Evolutionary conservation across 1,140 invertebrate species (phyloP), one percentile per base, ranked within the genome.

Genomic region (Pseudomyrmex flavicornis): DNA sequence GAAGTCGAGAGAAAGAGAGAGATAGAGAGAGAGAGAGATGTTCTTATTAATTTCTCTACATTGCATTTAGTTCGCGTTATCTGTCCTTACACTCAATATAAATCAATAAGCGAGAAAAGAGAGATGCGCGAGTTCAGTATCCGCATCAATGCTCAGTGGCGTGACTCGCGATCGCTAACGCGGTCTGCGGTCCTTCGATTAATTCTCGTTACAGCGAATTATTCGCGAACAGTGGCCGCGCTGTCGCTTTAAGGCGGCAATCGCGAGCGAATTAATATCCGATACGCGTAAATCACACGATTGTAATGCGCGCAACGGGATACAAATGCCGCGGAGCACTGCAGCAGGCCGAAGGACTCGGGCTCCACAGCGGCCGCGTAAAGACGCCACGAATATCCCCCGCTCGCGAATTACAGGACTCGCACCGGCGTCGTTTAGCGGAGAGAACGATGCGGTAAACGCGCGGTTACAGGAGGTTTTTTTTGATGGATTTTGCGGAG

Each of bases 401-500:
- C 58, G 35, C 50, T 44, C 15, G 69, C 7, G 52, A 20, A n/a
- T 10, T 20, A 35, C n/a, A 44, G 22, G 17, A 80, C 69, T 65
- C 65, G 82, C 70, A 65, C 52, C 61, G 79, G 61, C 44, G 13
- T 56, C 82, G 74, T 87, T 91, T 91, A 91, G 87, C 86, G 85
- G 77, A 85, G 77, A 85, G 83, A 88, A 90, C 84, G 76, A 72
- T 91, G 86, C 17, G 17, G 17, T 89, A 83, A 86, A 80, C 20
- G 54, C 52, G 66, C n/a, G 76, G 70, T 83, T 65, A 26, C 65
- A 54, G 50, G 52, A n/a, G 35, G 63, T 17, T 17, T 17, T 17
- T 88, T 85, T 89, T 74, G 85, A 88, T 89, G 63, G 69, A 76
- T 50, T 82, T 72, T 62, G 73, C 83, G 15, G 20, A 22, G 26